phyloP scores from a whole-genome alignment of 2,113 vertebrate species.

The Cheirogaleus medius region DNA sequence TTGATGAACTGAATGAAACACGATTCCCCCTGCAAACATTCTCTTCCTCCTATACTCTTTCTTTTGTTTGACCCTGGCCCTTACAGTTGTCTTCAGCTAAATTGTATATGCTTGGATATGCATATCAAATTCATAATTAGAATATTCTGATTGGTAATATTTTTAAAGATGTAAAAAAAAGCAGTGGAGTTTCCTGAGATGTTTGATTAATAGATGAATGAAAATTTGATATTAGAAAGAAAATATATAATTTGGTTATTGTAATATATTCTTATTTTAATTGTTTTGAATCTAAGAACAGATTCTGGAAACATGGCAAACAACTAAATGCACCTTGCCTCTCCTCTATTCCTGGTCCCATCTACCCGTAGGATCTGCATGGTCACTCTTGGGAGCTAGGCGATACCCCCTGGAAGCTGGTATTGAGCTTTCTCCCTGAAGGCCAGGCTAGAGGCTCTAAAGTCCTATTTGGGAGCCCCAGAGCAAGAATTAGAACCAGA shows the following conservation, averaged over 20 bases:
- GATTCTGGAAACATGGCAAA: background rate
- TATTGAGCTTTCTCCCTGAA: background rate
- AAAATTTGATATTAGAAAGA: background rate
- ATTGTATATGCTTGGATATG: background rate
- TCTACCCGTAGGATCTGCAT: background rate
- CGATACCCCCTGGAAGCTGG: background rate
- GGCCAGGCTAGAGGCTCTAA: background rate
- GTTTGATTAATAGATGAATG: background rate
- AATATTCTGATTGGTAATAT: background rate
- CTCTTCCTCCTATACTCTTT: background rate
- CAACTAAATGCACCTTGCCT: background rate
- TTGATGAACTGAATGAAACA: background rate
- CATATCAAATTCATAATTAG: background rate
- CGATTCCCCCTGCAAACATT: background rate
- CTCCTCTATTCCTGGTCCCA: no score
- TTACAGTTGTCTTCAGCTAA: constrained; percentile 1
- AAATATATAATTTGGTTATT: constrained; percentile 11
- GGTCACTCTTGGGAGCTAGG: background rate
- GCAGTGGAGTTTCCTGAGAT: background rate
- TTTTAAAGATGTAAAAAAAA: background rate
- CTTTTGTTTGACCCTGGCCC: background rate
- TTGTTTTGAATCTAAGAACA: background rate
- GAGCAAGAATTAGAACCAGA: background rate
- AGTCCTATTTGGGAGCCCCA: background rate
- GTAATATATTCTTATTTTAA: background rate